Evolutionary conservation across 2,888 invertebrate genomes (phyloP).

Genomic region (Drosophila nigricruria): DNA sequence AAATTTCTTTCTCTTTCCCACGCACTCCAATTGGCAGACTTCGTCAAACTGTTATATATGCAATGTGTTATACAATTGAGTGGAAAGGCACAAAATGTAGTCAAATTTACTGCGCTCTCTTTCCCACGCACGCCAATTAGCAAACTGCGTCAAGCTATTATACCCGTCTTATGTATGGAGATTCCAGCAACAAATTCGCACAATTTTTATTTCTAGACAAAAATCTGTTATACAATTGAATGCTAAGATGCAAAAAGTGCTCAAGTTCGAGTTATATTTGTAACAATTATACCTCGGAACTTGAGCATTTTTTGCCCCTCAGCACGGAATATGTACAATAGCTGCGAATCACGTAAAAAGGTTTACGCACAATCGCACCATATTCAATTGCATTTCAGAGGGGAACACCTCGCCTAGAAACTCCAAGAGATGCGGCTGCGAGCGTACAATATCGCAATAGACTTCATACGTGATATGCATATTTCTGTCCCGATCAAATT

Average conservation of each 20-base stretch:
- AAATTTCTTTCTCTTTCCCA: neutral
- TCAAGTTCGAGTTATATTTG: neutral
- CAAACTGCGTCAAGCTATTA: neutral
- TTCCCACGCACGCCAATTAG: no score
- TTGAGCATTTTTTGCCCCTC: neutral
- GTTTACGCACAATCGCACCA: slow-evolving; percentile 16
- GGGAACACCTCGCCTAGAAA: slow-evolving; percentile 61
- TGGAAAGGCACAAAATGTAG: neutral
- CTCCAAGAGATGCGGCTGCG: slow-evolving; percentile 57
- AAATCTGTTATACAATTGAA: slow-evolving; percentile 9
- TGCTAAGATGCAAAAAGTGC: slow-evolving; percentile 12
- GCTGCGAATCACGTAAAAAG: neutral
- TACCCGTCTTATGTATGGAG: neutral
- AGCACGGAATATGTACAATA: slow-evolving; percentile 1
- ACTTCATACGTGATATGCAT: slow-evolving; percentile 40
- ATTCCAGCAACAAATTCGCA: neutral
- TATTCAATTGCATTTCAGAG: slow-evolving; percentile 23
- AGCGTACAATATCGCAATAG: slow-evolving; percentile 47
- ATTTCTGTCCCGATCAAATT: slow-evolving; percentile 64
- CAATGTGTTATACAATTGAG: neutral
- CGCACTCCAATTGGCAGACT: neutral
- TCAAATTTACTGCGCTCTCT: no score
- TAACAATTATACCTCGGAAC: neutral
- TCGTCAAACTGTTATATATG: neutral
- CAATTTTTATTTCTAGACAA: neutral